phyloP scores from a whole-genome alignment of 2,113 vertebrate genomes.

The Oceanites oceanicus region DNA sequence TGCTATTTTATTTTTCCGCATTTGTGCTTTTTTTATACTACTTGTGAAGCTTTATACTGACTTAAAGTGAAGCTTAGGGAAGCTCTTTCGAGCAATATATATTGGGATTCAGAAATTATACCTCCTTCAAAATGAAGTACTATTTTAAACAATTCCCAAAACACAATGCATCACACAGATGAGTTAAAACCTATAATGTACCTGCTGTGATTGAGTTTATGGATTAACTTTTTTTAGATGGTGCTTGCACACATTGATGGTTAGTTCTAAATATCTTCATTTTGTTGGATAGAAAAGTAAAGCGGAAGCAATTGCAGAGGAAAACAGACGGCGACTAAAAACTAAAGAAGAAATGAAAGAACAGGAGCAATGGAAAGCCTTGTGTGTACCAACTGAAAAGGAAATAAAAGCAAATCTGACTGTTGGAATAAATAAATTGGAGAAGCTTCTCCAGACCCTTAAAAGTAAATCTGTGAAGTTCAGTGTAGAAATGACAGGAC shows the following conservation, averaged over 20 bases:
- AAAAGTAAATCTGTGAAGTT: slow-evolving; percentile 68
- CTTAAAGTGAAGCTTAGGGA: background rate
- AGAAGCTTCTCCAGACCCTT: slow-evolving; percentile 65
- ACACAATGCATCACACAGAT: background rate
- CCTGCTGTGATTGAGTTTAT: background rate
- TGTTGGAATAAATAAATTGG: slow-evolving; percentile 63
- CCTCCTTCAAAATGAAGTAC: background rate
- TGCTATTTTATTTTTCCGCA: background rate
- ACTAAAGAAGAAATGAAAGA: slow-evolving; percentile 67
- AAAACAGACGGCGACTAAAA: slow-evolving; percentile 60
- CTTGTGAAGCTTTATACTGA: background rate
- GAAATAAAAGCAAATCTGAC: slow-evolving; percentile 57
- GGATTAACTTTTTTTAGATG: background rate
- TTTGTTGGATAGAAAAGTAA: slow-evolving; percentile 59
- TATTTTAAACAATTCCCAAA: background rate
- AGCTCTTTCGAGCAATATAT: background rate
- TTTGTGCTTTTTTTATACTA: background rate
- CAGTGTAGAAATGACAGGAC: slow-evolving; percentile 20
- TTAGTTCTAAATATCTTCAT: background rate
- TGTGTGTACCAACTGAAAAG: slow-evolving; percentile 15
- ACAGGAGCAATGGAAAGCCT: slow-evolving; percentile 53
- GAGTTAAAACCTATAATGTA: background rate
- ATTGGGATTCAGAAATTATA: background rate
- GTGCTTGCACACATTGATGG: background rate
- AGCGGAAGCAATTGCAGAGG: slow-evolving; percentile 61